Evolutionary conservation across 2,888 invertebrate species (phyloP).

Genomic region (Xylocampa areola): DNA sequence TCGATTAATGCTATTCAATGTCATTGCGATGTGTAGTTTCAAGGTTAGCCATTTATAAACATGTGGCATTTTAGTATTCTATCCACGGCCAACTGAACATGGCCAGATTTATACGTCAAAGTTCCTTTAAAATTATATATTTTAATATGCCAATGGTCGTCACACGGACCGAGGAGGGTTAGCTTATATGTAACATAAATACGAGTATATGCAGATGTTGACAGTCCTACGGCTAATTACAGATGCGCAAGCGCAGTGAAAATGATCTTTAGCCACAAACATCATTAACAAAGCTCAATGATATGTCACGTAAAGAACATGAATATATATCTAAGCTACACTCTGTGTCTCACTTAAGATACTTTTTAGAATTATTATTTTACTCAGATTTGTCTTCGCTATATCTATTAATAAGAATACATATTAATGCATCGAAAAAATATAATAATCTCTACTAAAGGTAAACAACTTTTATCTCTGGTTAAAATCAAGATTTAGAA

Average conservation of each 20-base stretch:
- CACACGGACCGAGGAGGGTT: neutral
- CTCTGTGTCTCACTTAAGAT: no score
- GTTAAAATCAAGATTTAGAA: no score
- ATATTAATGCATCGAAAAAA: no score
- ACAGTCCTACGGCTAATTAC: neutral
- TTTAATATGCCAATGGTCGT: conserved; percentile 19
- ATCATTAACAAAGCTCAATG: no score
- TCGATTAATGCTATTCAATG: conserved; percentile 42
- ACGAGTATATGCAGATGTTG: neutral
- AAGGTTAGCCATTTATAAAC: conserved; percentile 59
- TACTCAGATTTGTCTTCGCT: no score
- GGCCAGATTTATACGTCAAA: conserved; percentile 35
- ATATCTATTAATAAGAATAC: no score
- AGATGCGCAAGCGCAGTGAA: neutral
- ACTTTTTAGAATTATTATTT: no score
- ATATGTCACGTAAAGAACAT: no score
- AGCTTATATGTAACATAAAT: neutral
- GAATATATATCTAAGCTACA: no score
- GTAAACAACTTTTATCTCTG: no score
- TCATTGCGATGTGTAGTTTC: conserved; percentile 50
- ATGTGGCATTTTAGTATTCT: conserved; percentile 53
- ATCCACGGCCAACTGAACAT: conserved; percentile 47
- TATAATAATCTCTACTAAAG: no score
- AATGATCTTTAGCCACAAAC: no score
- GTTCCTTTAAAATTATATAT: conserved; percentile 21